Percentiles rank a stretch among this genome's conserved stretches.
Evolutionary conservation across 1,140 invertebrate species (phyloP).

Genomic region (Xylocopa sonorina): DNA sequence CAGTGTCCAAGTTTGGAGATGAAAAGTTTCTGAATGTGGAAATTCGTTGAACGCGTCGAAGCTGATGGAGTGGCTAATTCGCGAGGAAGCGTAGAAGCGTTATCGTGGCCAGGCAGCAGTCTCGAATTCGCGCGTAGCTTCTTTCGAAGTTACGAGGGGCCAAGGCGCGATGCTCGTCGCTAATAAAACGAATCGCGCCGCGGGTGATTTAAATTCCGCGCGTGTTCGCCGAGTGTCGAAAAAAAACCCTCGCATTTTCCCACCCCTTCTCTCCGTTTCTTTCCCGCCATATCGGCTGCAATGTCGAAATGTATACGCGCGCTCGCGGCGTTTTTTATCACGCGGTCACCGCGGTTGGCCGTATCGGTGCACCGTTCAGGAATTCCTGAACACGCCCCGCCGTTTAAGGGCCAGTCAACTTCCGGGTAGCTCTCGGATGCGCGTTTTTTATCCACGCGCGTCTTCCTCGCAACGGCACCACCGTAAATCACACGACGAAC

Average conservation of each 20-base stretch:
- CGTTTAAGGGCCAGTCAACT: conserved; percentile 57
- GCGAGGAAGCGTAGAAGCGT: not conserved
- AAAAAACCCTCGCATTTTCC: conserved; percentile 16
- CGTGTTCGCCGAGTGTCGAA: conserved; percentile 29
- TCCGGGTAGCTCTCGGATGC: conserved; percentile 51
- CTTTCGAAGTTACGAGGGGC: conserved; percentile 23
- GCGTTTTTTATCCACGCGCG: conserved; percentile 32
- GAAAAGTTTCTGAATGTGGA: not conserved
- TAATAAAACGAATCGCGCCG: conserved; percentile 37
- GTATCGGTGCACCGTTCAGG: conserved; percentile 55
- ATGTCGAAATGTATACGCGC: conserved; percentile 50
- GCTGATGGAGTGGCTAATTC: not conserved
- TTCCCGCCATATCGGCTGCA: conserved; percentile 3
- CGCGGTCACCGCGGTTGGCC: conserved; percentile 44
- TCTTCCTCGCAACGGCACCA: not conserved
- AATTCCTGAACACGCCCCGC: conserved; percentile 54
- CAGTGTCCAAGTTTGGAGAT: not conserved
- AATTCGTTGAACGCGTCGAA: not conserved
- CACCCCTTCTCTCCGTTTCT: not conserved
- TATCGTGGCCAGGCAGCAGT: not conserved
- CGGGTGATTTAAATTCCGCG: conserved; percentile 48
- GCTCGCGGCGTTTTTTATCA: conserved; percentile 61
- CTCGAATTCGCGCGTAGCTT: conserved; percentile 5
- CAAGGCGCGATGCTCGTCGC: conserved; percentile 30
- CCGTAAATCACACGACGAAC: conserved; percentile 15